Percentiles rank a stretch among this genome's conserved stretches.
phyloP scores from a whole-genome alignment of 2,797 vertebrate species.

The Lindbergichthys nudifrons region DNA sequence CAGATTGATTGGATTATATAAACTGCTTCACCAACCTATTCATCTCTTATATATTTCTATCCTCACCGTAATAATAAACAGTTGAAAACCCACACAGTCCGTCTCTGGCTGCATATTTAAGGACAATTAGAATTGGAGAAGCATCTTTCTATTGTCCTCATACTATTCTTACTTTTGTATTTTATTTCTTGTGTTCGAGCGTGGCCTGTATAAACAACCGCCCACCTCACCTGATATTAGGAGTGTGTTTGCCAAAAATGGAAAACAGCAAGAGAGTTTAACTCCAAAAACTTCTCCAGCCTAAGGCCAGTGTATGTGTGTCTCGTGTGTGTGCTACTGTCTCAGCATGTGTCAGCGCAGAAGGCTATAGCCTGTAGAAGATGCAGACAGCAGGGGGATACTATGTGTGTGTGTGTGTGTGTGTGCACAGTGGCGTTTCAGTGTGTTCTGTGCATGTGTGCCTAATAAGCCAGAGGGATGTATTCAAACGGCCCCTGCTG shows the following conservation, averaged over 20 bases:
- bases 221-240: too few relatives aligned
- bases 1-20: not conserved
- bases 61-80: not conserved
- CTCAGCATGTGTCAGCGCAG: conserved; percentile 29
- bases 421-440: conserved; percentile 10
- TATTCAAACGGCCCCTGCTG: conserved; percentile 36
- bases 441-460: conserved; percentile 1
- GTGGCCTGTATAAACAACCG: not conserved
- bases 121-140: not conserved
- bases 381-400: conserved; percentile 24
- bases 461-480: conserved; percentile 31
- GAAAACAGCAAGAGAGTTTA: conserved; percentile 31
- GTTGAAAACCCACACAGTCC: not conserved
- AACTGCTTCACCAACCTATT: not conserved
- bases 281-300: conserved; percentile 38
- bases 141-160: not conserved
- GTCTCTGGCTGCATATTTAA: not conserved
- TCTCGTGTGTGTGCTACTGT: not conserved
- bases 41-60: not conserved
- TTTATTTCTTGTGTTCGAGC: not conserved
- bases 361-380: conserved; percentile 15
- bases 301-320: conserved; percentile 6
- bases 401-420: conserved; percentile 11
- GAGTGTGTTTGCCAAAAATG: conserved; percentile 22
- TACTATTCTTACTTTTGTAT: not conserved